A percentile compares a stretch with the other conserved stretches of the same genome.
These are phyloP conservation scores for Emydoidea blandingii DNA, from an alignment of 2,797 vertebrate genomes.

Conservation along the genomic window DNA sequence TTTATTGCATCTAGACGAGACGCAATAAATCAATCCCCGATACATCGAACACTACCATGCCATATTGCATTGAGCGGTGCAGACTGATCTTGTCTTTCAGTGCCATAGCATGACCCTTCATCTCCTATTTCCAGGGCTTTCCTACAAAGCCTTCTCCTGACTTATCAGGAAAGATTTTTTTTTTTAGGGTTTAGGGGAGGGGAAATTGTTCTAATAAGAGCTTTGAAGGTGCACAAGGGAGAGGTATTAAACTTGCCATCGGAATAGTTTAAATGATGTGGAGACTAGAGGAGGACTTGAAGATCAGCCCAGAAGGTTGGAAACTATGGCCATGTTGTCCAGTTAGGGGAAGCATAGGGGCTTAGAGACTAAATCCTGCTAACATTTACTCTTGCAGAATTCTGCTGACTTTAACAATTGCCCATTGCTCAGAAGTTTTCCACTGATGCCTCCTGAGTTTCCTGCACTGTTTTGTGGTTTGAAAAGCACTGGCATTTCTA, in stretches of 20 bases:
- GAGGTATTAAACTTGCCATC: not conserved
- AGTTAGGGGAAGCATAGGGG: not conserved
- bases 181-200: not conserved
- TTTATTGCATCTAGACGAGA: no score
- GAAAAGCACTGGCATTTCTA: not conserved
- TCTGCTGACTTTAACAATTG: not conserved
- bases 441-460: not conserved
- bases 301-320: not conserved
- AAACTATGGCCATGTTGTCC: not conserved
- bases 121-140: not conserved
- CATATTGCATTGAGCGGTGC: not conserved
- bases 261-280: not conserved
- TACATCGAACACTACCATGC: no score
- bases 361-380: not conserved
- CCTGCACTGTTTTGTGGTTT: not conserved
- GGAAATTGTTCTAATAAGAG: not conserved
- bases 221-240: not conserved
- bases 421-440: not conserved
- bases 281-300: not conserved
- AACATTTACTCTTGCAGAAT: not conserved
- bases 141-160: not conserved
- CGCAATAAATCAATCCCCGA: no score
- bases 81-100: not conserved
- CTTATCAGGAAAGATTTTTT: not conserved
- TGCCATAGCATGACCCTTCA: not conserved